phyloP scores from a whole-genome alignment of 1,140 invertebrate species.

The Drepana arcuata region DNA sequence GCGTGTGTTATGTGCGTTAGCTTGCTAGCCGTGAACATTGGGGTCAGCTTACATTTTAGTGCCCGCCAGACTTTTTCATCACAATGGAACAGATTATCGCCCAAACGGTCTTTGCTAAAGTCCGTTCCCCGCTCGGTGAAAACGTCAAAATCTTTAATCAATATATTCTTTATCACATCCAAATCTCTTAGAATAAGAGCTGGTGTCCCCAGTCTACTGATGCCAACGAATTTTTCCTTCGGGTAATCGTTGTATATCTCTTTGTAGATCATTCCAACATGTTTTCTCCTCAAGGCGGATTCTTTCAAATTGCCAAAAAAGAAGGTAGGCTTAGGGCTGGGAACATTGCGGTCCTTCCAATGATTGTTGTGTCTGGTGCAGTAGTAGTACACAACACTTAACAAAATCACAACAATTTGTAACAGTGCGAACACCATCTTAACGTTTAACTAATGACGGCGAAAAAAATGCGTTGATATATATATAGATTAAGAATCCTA shows the following conservation, averaged over 20 bases:
- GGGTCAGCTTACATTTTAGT: slow-evolving; percentile 68
- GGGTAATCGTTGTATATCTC: slow-evolving; percentile 12
- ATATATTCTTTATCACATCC: slow-evolving; percentile 14
- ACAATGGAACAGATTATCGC: slow-evolving; percentile 22
- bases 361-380: slow-evolving; percentile 3
- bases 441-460: background rate
- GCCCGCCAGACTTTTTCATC: slow-evolving; percentile 64
- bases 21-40: slow-evolving; percentile 74
- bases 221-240: slow-evolving; percentile 9
- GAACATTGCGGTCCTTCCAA: slow-evolving; percentile 9
- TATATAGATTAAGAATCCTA: background rate
- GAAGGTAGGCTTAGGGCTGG: slow-evolving; percentile 6
- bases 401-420: too few relatives aligned
- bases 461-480: background rate
- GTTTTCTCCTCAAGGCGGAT: slow-evolving; percentile 7
- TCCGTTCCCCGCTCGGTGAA: slow-evolving; percentile 16
- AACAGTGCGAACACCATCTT: too few relatives aligned
- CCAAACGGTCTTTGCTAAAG: slow-evolving; percentile 14
- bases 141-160: slow-evolving; percentile 17
- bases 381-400: slow-evolving; percentile 4
- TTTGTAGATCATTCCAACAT: slow-evolving; percentile 6
- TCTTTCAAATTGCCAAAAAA: slow-evolving; percentile 14
- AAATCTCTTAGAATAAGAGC: slow-evolving; percentile 11
- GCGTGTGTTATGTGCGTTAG: slow-evolving; percentile 67
- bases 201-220: slow-evolving; percentile 10